Base-by-base conservation (phyloP, 2,888 invertebrate genomes). In the Notodromas monacha region DNA sequence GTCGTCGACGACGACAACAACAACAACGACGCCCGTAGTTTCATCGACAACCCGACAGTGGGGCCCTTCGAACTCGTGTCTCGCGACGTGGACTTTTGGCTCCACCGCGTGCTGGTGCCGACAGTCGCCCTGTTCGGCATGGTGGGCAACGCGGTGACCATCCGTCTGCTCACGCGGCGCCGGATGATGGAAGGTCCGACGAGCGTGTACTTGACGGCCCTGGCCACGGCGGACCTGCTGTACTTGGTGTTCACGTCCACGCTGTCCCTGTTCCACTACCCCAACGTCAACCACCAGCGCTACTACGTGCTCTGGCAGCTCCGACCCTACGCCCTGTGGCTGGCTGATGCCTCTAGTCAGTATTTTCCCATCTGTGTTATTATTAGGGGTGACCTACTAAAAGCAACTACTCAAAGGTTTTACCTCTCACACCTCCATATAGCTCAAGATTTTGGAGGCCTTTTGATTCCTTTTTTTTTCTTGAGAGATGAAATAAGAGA, bases 131-230 rank as follows among this genome's bases (percentile, higher is more conserved):
- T 59, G 36, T 52, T 68, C 34, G 69, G 69, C 34, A 55, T 67
- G 33, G 48, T 65, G 32, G 68, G 68, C 30, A 70, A 69, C 40
- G 41, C 46, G 11, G 43, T 58, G 15, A 56, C 58, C 10, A 53
- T 58, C 31, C 48, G 55, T 14, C 57, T 60, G 26, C 47, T 60
- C 31, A 57, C 57, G 2, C 43, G 57, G 37, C 55, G 61, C 37
- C 58, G 65, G 30, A 68, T 69, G 68, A n/a, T n/a, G n/a, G 51
- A 64, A 41, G 61, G 63, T 36, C 66, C 68, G 26, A 69, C 68
- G 34, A 68, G 69, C n/a, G n/a, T n/a, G 34, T 70, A 70, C 48
- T 50, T 70, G 37, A 63, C 66, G 32, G 66, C 65, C 1, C 48
- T 70, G 38, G 68, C 68, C 28, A 54, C 63, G 34, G 63, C 65